A percentile compares a stretch with the other conserved stretches of the same genome.
phyloP scores from a whole-genome alignment of 2,797 vertebrate species.

The Oreortyx pictus region DNA sequence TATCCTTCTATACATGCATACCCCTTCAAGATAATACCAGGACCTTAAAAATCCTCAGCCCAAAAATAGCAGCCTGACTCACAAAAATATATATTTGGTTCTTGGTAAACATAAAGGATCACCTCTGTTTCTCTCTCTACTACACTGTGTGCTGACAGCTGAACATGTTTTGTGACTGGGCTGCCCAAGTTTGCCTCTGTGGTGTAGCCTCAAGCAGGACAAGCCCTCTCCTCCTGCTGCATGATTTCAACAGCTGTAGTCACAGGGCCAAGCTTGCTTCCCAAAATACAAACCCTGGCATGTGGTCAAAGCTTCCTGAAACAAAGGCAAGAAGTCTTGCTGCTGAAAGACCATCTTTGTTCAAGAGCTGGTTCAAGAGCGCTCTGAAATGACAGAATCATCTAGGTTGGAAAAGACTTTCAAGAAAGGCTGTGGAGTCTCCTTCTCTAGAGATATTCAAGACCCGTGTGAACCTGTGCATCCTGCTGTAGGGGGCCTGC shows the following conservation, averaged over 20 bases:
- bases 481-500: no score
- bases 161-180: no score
- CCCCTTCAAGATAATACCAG: not conserved
- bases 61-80: not conserved
- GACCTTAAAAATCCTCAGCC: not conserved
- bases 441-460: no score
- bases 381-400: not conserved
- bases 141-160: fast-evolving
- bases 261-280: not conserved
- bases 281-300: not conserved
- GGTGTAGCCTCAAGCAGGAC: not conserved
- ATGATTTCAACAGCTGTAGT: not conserved
- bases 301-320: not conserved
- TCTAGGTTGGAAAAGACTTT: not conserved
- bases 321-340: not conserved
- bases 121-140: not conserved
- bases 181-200: fast-evolving
- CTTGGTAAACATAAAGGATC: not conserved
- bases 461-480: no score
- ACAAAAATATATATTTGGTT: not conserved
- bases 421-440: not conserved
- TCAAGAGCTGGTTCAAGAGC: not conserved
- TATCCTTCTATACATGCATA: no score
- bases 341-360: not conserved
- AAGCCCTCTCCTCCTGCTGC: not conserved